Conservation (phyloP, 2,888 invertebrate genomes). For the Plebejus argus region DNA sequence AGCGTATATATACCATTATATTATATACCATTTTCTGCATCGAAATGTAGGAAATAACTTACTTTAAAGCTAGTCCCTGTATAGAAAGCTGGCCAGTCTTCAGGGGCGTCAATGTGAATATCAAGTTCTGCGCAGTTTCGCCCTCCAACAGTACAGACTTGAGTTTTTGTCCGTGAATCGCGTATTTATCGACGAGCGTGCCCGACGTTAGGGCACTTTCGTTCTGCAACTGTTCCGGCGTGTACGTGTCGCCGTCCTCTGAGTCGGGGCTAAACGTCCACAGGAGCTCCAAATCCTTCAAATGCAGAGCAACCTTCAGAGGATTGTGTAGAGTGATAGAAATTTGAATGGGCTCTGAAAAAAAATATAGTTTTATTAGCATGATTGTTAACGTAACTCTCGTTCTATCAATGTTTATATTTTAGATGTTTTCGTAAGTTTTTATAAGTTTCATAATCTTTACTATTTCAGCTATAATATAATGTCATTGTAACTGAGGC, state of each 20-base stretch:
- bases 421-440: no score
- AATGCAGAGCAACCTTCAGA: constrained; percentile 84
- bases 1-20: no score
- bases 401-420: no score
- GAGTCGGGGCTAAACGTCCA: constrained; percentile 82
- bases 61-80: constrained; percentile 86
- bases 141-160: constrained; percentile 81
- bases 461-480: no score
- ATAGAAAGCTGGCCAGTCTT: constrained; percentile 87
- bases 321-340: constrained; percentile 89
- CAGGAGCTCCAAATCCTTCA: constrained; percentile 86
- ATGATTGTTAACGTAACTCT: no score
- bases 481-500: no score
- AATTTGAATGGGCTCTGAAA: constrained; percentile 89
- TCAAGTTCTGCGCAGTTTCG: constrained; percentile 82
- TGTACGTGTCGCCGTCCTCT: constrained; percentile 50
- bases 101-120: constrained; percentile 87
- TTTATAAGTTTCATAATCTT: no score
- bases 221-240: constrained; percentile 54
- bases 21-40: not conserved
- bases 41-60: constrained; percentile 53
- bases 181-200: constrained; percentile 56
- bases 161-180: constrained; percentile 81
- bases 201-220: constrained; percentile 61
- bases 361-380: not conserved